Percentiles rank a stretch among this genome's conserved stretches.
Conservation (phyloP, 2,888 invertebrate species). For the Lobophora halterata region DNA sequence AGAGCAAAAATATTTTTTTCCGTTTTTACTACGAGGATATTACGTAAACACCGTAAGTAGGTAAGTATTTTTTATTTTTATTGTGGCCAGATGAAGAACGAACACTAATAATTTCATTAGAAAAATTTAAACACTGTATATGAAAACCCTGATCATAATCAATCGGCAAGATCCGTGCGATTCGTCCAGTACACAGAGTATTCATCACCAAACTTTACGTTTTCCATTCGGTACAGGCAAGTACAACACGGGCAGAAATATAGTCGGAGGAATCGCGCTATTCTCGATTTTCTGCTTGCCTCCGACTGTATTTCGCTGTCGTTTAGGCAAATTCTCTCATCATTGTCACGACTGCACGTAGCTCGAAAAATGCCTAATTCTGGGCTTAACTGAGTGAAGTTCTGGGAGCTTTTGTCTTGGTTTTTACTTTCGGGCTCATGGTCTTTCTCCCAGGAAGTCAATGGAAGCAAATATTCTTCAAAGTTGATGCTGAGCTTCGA, state of each 20-base stretch:
- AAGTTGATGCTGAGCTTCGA: constrained; percentile 58
- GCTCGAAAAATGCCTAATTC: constrained; percentile 29
- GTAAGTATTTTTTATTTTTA: too few relatives aligned
- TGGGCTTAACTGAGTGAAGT: constrained; percentile 16
- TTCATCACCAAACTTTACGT: constrained; percentile 44
- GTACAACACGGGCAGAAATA: constrained; percentile 74
- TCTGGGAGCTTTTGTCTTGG: constrained; percentile 23
- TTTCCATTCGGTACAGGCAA: constrained; percentile 67
- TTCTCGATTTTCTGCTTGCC: constrained; percentile 52
- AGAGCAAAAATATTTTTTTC: too few relatives aligned
- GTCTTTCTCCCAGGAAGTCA: constrained; percentile 79
- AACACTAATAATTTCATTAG: constrained; percentile 4
- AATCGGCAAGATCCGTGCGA: constrained; percentile 9
- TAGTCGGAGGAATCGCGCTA: constrained; percentile 64
- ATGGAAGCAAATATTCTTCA: constrained; percentile 77
- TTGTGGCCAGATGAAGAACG: constrained; percentile 3
- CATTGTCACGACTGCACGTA: constrained; percentile 33
- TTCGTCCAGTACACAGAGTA: constrained; percentile 22
- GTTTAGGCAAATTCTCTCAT: constrained; percentile 34
- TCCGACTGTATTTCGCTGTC: constrained; percentile 44
- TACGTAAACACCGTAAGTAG: background rate
- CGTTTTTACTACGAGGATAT: background rate
- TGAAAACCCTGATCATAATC: constrained; percentile 10
- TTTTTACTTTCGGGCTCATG: constrained; percentile 37
- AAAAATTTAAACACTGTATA: too few relatives aligned